Percentiles rank a stretch among this genome's conserved stretches.
Evolutionary conservation across 2,888 invertebrate genomes (phyloP).

Genomic region (Plagiodera versicolora): DNA sequence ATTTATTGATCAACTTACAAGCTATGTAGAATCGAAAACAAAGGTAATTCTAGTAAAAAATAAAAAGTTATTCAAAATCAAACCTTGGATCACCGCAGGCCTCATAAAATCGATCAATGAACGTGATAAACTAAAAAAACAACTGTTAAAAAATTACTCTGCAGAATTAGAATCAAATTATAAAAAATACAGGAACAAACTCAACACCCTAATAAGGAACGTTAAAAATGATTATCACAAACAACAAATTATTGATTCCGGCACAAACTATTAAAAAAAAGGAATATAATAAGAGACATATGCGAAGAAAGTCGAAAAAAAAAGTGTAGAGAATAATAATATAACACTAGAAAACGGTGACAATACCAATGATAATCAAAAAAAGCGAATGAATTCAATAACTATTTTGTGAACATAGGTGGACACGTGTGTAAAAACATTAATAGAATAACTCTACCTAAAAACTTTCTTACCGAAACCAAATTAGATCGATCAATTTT

Average conservation of each 20-base stretch:
- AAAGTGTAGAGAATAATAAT: not conserved
- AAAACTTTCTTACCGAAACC: not conserved
- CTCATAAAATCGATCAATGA: not conserved
- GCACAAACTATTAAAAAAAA: slow-evolving; percentile 2
- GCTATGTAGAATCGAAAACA: not conserved
- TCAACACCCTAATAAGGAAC: slow-evolving; percentile 3
- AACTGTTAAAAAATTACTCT: not conserved
- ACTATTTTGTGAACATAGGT: not conserved
- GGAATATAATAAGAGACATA: slow-evolving; percentile 9
- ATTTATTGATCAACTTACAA: slow-evolving; percentile 2
- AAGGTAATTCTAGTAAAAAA: not conserved
- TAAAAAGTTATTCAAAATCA: slow-evolving; percentile 4
- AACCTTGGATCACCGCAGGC: not conserved
- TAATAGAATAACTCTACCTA: not conserved
- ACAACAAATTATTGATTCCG: slow-evolving; percentile 7
- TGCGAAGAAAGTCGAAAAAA: not conserved
- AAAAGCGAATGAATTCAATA: too few relatives aligned
- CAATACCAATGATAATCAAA: not conserved
- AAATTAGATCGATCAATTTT: not conserved
- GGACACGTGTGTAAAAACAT: not conserved
- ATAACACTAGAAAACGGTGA: slow-evolving; percentile 6
- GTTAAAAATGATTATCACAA: slow-evolving; percentile 7
- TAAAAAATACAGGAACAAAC: slow-evolving; percentile 9
- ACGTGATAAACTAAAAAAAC: not conserved
- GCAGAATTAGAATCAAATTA: slow-evolving; percentile 3